Conservation (phyloP, 2,888 invertebrate species). For the Gibbula magus region DNA sequence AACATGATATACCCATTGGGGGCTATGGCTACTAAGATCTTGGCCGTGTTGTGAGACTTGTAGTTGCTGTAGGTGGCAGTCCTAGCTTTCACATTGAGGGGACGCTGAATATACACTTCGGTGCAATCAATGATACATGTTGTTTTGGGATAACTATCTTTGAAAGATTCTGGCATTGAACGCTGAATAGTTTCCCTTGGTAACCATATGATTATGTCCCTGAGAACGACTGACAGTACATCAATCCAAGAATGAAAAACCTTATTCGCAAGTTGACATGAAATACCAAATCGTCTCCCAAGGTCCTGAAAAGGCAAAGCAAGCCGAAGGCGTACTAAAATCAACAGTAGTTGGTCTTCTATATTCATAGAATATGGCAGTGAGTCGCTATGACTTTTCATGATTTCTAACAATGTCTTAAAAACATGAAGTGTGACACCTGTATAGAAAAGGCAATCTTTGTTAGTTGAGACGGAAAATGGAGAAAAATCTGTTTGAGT, state of each 20-base stretch:
- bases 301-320: not conserved
- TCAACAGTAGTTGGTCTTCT: not conserved
- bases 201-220: not conserved
- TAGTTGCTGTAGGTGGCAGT: slow-evolving; percentile 28
- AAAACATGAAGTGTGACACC: not conserved
- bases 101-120: slow-evolving; percentile 30
- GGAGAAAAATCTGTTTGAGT: not conserved
- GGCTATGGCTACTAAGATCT: slow-evolving; percentile 27
- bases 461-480: not conserved
- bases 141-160: slow-evolving; percentile 20
- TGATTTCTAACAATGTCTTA: not conserved
- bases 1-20: slow-evolving; percentile 32
- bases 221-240: not conserved
- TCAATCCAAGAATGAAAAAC: not conserved
- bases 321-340: not conserved
- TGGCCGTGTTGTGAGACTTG: slow-evolving; percentile 33
- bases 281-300: not conserved
- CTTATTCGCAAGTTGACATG: not conserved
- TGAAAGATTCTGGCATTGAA: not conserved
- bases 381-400: not conserved
- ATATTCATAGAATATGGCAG: not conserved
- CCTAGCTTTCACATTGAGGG: slow-evolving; percentile 23
- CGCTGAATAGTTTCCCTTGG: not conserved
- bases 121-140: slow-evolving; percentile 11
- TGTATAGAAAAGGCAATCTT: not conserved